Evolutionary conservation across 1,140 invertebrate genomes (phyloP).

Genomic region (Drosophila kohkoa): DNA sequence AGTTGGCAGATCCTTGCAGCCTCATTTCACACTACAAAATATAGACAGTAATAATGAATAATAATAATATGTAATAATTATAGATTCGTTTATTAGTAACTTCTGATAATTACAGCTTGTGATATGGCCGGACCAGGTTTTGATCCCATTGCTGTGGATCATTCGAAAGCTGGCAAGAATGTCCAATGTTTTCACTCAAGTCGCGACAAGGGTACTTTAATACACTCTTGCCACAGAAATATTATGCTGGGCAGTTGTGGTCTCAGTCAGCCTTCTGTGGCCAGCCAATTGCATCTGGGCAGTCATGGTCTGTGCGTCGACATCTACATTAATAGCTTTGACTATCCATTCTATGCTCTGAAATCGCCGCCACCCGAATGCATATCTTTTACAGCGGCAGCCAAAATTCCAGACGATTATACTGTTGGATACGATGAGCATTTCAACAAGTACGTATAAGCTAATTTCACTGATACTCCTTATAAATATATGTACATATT

Average conservation of each 20-base stretch:
- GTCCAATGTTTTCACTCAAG: conserved; percentile 84
- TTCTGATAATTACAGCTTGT: conserved; percentile 60
- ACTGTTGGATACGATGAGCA: conserved; percentile 78
- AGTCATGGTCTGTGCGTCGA: conserved; percentile 81
- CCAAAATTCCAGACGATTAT: conserved; percentile 64
- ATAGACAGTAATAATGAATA: conserved; percentile 58
- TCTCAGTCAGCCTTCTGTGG: conserved; percentile 68
- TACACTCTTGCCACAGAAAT: conserved; percentile 78
- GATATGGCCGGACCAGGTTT: conserved; percentile 84
- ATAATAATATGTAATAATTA: neutral
- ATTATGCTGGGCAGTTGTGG: conserved; percentile 79
- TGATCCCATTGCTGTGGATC: conserved; percentile 68
- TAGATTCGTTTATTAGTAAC: neutral
- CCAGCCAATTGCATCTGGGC: conserved; percentile 67
- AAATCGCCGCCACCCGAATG: conserved; percentile 60
- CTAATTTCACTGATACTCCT: neutral
- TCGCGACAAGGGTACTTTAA: conserved; percentile 73
- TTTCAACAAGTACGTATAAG: conserved; percentile 56
- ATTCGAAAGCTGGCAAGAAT: conserved; percentile 68
- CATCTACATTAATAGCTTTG: conserved; percentile 81
- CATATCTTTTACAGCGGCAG: conserved; percentile 38
- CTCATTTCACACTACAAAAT: conserved; percentile 55
- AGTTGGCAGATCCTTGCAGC: conserved; percentile 61
- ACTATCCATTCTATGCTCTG: conserved; percentile 78
- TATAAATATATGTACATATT: neutral